Evolutionary conservation across 1,140 invertebrate species (phyloP).

Genomic region (Scaptodrosophila lebanonensis): DNA sequence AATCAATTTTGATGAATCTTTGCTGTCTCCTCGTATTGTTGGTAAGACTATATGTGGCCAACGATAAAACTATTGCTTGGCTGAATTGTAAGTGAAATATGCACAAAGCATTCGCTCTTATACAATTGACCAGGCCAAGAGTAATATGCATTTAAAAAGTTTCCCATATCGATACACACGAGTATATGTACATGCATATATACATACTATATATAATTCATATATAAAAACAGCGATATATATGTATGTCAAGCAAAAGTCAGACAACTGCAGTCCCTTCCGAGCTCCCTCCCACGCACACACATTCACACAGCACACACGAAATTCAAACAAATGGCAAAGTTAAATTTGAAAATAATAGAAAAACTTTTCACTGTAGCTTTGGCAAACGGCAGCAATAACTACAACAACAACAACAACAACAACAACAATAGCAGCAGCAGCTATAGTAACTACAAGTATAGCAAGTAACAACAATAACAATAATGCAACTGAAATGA

Average conservation of each 20-base stretch:
- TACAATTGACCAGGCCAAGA: too few species aligned
- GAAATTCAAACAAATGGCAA: conserved; percentile 74
- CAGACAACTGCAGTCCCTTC: neutral
- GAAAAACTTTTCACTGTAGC: conserved; percentile 70
- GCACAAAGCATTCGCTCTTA: conserved; percentile 20
- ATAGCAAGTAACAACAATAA: conserved; percentile 60
- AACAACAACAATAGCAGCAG: conserved; percentile 24
- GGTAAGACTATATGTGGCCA: too few species aligned
- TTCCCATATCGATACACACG: conserved; percentile 44
- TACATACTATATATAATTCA: conserved; percentile 61
- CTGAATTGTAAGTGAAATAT: neutral
- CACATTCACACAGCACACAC: conserved; percentile 32
- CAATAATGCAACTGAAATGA: conserved; percentile 74
- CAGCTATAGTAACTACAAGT: conserved; percentile 25
- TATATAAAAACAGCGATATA: conserved; percentile 44
- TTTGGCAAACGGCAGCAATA: conserved; percentile 38
- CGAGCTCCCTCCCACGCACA: conserved; percentile 28
- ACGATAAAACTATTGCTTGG: neutral
- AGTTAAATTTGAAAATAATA: conserved; percentile 76
- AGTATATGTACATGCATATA: conserved; percentile 3
- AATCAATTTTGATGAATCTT: too few species aligned
- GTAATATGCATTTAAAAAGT: too few species aligned
- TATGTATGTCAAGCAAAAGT: conserved; percentile 20
- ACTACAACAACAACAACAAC: conserved; percentile 29
- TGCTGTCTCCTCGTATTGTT: too few species aligned